Conservation (phyloP, 2,113 vertebrate species). For the Psittacula cyanocephala region DNA sequence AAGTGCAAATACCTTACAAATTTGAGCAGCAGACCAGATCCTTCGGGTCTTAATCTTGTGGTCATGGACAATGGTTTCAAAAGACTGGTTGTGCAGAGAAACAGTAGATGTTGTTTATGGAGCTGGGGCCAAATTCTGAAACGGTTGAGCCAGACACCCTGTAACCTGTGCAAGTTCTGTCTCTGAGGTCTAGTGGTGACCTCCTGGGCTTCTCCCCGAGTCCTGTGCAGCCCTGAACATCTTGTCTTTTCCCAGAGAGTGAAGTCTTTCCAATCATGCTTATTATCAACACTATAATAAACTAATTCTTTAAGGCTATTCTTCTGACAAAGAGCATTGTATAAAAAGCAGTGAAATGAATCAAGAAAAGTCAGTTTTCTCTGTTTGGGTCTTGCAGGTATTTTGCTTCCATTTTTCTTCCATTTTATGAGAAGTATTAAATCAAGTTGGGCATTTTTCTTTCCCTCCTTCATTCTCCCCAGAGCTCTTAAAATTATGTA, state of each 20-base stretch:
- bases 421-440: neutral
- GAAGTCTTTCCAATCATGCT: neutral
- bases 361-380: neutral
- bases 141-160: neutral
- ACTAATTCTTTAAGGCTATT: neutral
- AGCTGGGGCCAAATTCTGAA: neutral
- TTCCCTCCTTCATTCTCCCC: neutral
- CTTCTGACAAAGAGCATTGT: neutral
- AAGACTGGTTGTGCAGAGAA: neutral
- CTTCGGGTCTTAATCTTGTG: neutral
- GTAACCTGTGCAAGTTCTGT: neutral
- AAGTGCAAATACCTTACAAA: neutral
- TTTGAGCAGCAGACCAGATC: neutral
- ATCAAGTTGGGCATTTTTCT: neutral
- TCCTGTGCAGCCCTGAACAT: neutral
- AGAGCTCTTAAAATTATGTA: conserved; percentile 41
- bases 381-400: neutral
- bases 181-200: neutral
- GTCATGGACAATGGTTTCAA: neutral
- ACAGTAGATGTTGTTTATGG: neutral
- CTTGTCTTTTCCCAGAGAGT: neutral
- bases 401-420: neutral
- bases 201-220: neutral
- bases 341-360: neutral
- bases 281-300: neutral